These are phyloP conservation scores for Dicranocentrus wangi DNA, from an alignment of 2,888 invertebrate genomes.

Conservation along the genomic window DNA sequence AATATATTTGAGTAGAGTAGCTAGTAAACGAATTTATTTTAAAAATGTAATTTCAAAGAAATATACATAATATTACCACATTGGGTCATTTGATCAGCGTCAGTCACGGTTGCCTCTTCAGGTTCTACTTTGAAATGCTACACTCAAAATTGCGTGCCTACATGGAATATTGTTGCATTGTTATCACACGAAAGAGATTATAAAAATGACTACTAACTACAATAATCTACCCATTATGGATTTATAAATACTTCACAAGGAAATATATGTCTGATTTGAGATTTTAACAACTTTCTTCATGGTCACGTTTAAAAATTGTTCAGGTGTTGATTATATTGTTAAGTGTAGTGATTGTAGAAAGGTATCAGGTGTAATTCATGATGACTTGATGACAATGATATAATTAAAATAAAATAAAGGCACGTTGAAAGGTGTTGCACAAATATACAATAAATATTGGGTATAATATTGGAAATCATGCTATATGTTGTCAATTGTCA, in stretches of 20 bases:
- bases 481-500: too few relatives aligned
- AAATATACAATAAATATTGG: too few relatives aligned
- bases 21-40: neutral
- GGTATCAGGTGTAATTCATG: too few relatives aligned
- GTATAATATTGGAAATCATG: too few relatives aligned
- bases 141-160: constrained; percentile 14
- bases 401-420: too few relatives aligned
- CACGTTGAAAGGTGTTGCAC: too few relatives aligned
- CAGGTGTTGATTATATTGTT: neutral
- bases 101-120: constrained; percentile 17
- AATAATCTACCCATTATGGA: neutral
- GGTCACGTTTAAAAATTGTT: neutral
- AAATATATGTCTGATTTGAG: constrained; percentile 7
- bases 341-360: neutral
- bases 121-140: neutral
- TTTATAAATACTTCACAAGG: neutral
- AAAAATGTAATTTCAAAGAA: too few relatives aligned
- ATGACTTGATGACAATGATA: too few relatives aligned
- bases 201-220: neutral
- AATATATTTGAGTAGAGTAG: neutral
- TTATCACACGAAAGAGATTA: neutral
- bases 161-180: neutral
- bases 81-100: neutral
- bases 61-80: too few relatives aligned
- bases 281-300: neutral